These are phyloP conservation scores for Intellagama lesueurii DNA, from an alignment of 2,797 vertebrate species.

Conservation along the genomic window DNA sequence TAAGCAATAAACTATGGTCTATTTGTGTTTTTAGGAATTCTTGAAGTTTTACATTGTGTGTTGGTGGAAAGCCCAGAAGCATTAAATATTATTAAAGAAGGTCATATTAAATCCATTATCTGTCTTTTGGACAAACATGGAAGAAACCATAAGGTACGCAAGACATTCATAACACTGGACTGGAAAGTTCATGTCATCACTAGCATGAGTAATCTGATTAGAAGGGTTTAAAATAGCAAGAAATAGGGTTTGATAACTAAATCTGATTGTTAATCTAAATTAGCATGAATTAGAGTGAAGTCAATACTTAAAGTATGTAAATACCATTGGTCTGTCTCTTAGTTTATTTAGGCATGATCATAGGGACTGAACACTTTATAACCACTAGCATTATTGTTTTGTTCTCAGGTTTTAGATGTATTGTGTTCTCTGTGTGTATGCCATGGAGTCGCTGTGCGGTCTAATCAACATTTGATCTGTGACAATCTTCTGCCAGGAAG, in stretches of 20 bases:
- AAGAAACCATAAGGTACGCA: constrained; percentile 92
- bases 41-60: constrained; percentile 96
- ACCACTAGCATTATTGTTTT: not conserved
- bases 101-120: constrained; percentile 96
- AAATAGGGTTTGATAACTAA: no score
- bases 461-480: constrained; percentile 96
- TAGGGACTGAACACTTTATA: not conserved
- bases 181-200: not conserved
- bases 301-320: no score
- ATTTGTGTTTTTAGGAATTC: constrained; percentile 82
- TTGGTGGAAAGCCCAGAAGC: constrained; percentile 97
- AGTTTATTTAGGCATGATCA: not conserved
- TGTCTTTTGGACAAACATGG: constrained; percentile 95
- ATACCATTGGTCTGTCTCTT: not conserved
- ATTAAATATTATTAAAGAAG: constrained; percentile 96
- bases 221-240: constrained; percentile 1
- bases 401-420: constrained; percentile 90
- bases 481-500: constrained; percentile 95
- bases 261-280: no score
- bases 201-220: not conserved
- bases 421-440: constrained; percentile 95
- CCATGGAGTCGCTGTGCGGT: constrained; percentile 93
- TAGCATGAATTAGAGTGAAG: no score
- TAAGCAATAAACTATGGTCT: not conserved
- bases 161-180: not conserved